Evolutionary conservation across 2,888 invertebrate species (phyloP).

Genomic region (Cantharis lateralis): DNA sequence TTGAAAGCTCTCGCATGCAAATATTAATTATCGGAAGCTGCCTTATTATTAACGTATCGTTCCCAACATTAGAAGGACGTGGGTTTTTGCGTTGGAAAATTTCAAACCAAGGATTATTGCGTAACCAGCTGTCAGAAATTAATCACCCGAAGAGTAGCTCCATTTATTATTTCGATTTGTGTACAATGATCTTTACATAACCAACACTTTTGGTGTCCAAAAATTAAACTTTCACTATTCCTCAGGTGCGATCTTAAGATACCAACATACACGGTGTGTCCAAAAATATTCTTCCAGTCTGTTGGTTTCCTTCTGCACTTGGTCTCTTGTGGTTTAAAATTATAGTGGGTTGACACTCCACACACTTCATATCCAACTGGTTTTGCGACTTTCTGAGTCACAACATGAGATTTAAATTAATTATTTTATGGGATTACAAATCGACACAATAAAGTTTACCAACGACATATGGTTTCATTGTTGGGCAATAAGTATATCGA

Average conservation of each 20-base stretch:
- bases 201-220: neutral
- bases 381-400: slow-evolving; percentile 28
- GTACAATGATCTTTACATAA: neutral
- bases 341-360: slow-evolving; percentile 27
- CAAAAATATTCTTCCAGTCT: neutral
- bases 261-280: neutral
- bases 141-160: neutral
- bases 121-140: neutral
- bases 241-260: neutral
- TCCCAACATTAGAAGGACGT: neutral
- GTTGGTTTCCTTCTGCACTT: neutral
- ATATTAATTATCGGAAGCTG: neutral
- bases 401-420: slow-evolving; percentile 11
- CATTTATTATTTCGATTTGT: neutral
- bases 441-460: neutral
- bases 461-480: neutral
- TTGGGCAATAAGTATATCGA: neutral
- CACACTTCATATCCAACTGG: slow-evolving; percentile 26
- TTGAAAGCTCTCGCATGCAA: neutral
- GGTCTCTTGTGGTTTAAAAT: slow-evolving; percentile 20
- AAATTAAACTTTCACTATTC: neutral
- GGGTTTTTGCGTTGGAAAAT: neutral
- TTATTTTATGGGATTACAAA: neutral
- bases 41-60: neutral
- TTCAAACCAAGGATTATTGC: neutral